Conservation (phyloP, 2,888 invertebrate genomes). For the Drosophila gaucha region DNA sequence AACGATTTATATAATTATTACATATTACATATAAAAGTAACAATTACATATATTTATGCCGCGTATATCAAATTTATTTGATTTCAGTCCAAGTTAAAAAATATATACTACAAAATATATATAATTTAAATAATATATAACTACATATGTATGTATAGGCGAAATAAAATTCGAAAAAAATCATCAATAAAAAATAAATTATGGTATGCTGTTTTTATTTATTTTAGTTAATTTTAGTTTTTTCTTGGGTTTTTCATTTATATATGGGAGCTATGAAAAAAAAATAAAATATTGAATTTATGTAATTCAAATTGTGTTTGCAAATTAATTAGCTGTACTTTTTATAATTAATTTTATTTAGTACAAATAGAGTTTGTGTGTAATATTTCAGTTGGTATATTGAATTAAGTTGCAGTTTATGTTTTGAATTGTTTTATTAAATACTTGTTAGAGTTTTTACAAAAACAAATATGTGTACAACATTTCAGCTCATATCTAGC, state of each 20-base stretch:
- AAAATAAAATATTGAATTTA: neutral
- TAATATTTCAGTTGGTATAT: constrained; percentile 14
- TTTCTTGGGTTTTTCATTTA: constrained; percentile 24
- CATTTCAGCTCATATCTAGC: constrained; percentile 35
- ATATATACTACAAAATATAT: constrained; percentile 31
- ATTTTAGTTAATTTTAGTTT: constrained; percentile 42
- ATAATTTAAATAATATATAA: constrained; percentile 28
- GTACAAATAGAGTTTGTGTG: constrained; percentile 24
- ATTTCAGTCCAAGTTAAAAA: constrained; percentile 76
- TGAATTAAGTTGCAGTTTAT: constrained; percentile 26
- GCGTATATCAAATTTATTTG: constrained; percentile 74
- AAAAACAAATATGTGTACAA: constrained; percentile 7
- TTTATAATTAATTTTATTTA: constrained; percentile 22
- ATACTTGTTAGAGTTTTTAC: constrained; percentile 10
- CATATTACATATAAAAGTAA: constrained; percentile 31
- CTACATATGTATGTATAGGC: constrained; percentile 29
- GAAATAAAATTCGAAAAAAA: constrained; percentile 55
- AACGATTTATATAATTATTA: constrained; percentile 20
- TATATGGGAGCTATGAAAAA: constrained; percentile 10
- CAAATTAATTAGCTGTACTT: constrained; percentile 21
- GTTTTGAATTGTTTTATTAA: constrained; percentile 11
- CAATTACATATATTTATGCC: constrained; percentile 31
- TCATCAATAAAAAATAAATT: constrained; percentile 36
- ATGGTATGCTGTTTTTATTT: constrained; percentile 54
- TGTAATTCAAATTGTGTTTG: constrained; percentile 7